These are phyloP conservation scores for Fundulus diaphanus DNA, from an alignment of 2,797 vertebrate genomes.

Conservation along the genomic window DNA sequence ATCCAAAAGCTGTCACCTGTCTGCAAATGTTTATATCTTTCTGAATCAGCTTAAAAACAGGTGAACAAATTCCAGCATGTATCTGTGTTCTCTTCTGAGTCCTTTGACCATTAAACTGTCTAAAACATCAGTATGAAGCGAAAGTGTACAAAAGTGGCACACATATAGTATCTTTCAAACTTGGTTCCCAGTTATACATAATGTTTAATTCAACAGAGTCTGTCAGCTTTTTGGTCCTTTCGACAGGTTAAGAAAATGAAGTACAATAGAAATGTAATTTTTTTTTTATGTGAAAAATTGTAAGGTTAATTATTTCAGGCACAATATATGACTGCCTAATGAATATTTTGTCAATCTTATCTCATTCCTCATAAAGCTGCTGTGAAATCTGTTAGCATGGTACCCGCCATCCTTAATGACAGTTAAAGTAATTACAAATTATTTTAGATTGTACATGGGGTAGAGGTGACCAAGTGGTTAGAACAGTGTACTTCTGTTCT, in stretches of 20 bases:
- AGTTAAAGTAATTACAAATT: conserved; percentile 22
- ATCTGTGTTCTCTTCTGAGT: neutral
- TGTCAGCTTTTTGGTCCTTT: neutral
- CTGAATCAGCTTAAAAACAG: neutral
- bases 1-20: too few species aligned
- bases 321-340: neutral
- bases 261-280: neutral
- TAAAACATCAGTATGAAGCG: neutral
- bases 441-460: too few species aligned
- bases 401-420: neutral
- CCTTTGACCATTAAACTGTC: neutral
- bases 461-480: too few species aligned
- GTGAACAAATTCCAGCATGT: neutral
- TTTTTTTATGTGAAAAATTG: neutral
- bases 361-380: conserved; percentile 1
- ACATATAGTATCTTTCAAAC: neutral
- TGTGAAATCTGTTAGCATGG: conserved; percentile 8
- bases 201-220: neutral
- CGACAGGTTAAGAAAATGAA: neutral
- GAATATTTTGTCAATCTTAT: neutral
- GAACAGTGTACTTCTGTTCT: too few species aligned
- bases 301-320: neutral
- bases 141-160: neutral
- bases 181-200: neutral
- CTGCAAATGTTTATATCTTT: too few species aligned